Conservation (phyloP, 92 coral and sea anemone genomes). For the Palythoa caribaeorum region DNA sequence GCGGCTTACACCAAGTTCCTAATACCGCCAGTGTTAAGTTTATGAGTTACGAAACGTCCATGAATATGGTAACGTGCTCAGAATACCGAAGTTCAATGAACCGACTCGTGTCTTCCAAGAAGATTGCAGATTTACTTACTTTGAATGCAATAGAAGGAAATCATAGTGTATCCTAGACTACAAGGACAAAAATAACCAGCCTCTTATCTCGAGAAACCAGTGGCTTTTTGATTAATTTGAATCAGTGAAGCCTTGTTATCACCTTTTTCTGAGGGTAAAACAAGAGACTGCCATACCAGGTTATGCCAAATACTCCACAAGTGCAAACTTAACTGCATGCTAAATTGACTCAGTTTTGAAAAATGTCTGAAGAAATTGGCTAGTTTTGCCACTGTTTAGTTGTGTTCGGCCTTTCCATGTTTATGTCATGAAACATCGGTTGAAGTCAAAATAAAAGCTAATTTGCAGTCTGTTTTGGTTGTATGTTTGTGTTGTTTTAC, state of each 20-base stretch:
- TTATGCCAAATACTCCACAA: not conserved
- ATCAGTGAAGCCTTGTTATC: not conserved
- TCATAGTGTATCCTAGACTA: too few species aligned
- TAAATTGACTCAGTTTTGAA: not conserved
- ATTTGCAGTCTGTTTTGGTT: not conserved
- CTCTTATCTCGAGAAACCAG: not conserved
- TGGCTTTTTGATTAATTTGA: not conserved
- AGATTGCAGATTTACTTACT: slow-evolving; percentile 11
- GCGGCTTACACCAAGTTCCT: not conserved
- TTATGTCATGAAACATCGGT: not conserved
- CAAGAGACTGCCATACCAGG: not conserved
- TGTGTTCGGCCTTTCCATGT: not conserved
- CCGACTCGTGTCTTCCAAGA: not conserved
- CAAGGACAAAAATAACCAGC: not conserved
- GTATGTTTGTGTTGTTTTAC: too few species aligned
- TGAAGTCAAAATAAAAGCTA: slow-evolving; percentile 10
- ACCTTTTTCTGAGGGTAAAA: not conserved
- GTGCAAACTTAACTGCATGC: slow-evolving; percentile 12
- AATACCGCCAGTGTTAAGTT: not conserved
- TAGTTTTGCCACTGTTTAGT: not conserved
- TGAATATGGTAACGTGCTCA: not conserved
- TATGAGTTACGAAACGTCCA: not conserved
- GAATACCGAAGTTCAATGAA: not conserved
- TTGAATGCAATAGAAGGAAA: not conserved
- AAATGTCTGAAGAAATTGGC: slow-evolving; percentile 19